phyloP scores from a whole-genome alignment of 1,140 invertebrate species.

The Drosophila ironensis region DNA sequence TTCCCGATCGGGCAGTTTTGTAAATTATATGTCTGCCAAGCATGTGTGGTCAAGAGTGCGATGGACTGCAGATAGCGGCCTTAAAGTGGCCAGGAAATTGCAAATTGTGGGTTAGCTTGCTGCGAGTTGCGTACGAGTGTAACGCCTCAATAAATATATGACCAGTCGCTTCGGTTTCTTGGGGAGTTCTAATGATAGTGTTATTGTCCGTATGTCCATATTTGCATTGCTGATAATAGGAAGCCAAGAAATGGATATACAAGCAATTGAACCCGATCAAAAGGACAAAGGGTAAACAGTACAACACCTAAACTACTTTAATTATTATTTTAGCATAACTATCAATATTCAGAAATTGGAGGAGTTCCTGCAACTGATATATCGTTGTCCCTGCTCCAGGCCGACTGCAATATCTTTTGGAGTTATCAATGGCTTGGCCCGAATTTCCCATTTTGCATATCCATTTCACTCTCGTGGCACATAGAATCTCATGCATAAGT shows the following conservation, averaged over 20 bases:
- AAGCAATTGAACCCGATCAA: too few relatives aligned
- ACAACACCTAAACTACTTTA: too few relatives aligned
- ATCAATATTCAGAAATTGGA: not conserved
- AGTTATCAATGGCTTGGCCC: constrained; percentile 29
- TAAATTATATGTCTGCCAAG: constrained; percentile 60
- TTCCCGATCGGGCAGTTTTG: constrained; percentile 25
- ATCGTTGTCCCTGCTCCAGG: not conserved
- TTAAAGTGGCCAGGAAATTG: constrained; percentile 69
- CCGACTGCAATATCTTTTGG: not conserved
- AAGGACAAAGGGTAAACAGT: too few relatives aligned
- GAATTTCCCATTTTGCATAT: constrained; percentile 11
- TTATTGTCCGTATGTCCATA: constrained; percentile 49
- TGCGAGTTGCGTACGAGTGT: constrained; percentile 26
- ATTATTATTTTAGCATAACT: too few relatives aligned
- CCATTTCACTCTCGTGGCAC: constrained; percentile 32
- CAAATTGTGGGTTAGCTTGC: constrained; percentile 62
- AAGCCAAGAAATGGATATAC: too few relatives aligned
- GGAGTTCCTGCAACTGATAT: too few relatives aligned
- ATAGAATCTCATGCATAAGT: constrained; percentile 70
- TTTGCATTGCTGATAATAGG: constrained; percentile 23
- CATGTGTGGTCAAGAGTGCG: constrained; percentile 18
- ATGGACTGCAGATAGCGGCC: constrained; percentile 51
- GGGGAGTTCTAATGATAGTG: constrained; percentile 37
- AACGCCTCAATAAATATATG: constrained; percentile 33
- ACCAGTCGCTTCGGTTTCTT: constrained; percentile 34